A percentile compares a stretch with the other conserved stretches of the same genome.
Conservation (phyloP, 2,113 vertebrate genomes). For the Chionis minor region DNA sequence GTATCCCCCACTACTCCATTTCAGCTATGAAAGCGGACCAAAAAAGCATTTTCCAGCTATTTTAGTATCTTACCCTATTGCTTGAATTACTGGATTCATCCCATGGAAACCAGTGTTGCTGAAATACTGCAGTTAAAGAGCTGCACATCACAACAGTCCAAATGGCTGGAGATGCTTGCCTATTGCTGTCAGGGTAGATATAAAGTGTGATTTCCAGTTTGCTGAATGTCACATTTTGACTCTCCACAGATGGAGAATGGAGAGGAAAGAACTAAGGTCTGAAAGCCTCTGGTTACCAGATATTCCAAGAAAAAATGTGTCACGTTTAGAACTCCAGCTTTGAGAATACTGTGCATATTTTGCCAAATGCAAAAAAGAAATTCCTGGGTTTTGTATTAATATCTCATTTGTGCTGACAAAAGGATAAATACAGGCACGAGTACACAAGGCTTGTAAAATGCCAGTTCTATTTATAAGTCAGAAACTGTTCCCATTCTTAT, state of each 20-base stretch:
- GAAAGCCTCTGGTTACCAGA: constrained; percentile 26
- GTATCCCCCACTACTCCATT: not conserved
- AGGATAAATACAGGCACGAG: constrained; percentile 38
- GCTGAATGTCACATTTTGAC: constrained; percentile 9
- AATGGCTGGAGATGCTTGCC: constrained; percentile 12
- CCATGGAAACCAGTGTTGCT: not conserved
- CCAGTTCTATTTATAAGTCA: constrained; percentile 63
- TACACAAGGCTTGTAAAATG: constrained; percentile 38
- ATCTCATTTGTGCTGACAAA: constrained; percentile 65
- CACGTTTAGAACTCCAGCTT: constrained; percentile 15
- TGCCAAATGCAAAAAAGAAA: constrained; percentile 37
- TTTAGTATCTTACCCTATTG: not conserved
- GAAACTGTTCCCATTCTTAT: constrained; percentile 37
- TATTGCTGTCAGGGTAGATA: constrained; percentile 45
- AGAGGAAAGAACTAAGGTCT: not conserved
- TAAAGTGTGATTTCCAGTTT: constrained; percentile 51
- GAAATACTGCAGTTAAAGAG: not conserved
- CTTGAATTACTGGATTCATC: not conserved
- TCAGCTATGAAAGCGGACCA: not conserved
- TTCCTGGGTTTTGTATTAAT: constrained; percentile 8
- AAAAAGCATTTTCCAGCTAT: not conserved
- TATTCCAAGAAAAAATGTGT: constrained; percentile 30
- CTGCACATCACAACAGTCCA: not conserved
- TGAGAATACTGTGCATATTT: constrained; percentile 37
- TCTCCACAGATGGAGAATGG: constrained; percentile 15